phyloP scores from a whole-genome alignment of 2,113 vertebrate genomes.

The Theristicus caerulescens region DNA sequence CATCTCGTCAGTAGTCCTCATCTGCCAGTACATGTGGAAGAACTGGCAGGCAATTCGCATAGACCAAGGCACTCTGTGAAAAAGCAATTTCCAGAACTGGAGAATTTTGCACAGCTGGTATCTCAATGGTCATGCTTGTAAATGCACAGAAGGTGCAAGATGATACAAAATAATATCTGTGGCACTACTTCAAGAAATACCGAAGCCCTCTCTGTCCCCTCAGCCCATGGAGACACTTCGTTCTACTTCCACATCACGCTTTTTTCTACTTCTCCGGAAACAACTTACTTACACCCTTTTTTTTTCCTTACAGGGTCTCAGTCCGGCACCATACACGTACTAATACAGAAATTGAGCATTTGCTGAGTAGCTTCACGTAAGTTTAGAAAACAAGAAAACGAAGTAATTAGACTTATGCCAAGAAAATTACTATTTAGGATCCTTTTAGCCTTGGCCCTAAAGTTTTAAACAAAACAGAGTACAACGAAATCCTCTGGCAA shows the following conservation, averaged over 20 bases:
- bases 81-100: not conserved
- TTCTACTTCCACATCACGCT: not conserved
- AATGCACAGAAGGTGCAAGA: not conserved
- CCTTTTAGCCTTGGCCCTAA: not conserved
- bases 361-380: not conserved
- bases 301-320: not conserved
- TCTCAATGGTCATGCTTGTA: not conserved
- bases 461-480: not conserved
- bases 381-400: not conserved
- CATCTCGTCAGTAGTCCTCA: not conserved
- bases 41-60: not conserved
- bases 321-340: not conserved
- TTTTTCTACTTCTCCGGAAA: not conserved
- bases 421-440: not conserved
- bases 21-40: not conserved
- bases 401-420: not conserved
- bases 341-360: not conserved
- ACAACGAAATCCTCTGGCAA: not conserved
- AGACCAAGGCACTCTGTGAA: not conserved
- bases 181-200: not conserved
- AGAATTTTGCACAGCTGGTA: not conserved
- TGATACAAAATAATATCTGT: not conserved
- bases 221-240: not conserved
- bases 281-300: accelerated
- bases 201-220: not conserved